Evolutionary conservation across 2,888 invertebrate genomes (phyloP).

Genomic region (Myopa tessellatipennis): DNA sequence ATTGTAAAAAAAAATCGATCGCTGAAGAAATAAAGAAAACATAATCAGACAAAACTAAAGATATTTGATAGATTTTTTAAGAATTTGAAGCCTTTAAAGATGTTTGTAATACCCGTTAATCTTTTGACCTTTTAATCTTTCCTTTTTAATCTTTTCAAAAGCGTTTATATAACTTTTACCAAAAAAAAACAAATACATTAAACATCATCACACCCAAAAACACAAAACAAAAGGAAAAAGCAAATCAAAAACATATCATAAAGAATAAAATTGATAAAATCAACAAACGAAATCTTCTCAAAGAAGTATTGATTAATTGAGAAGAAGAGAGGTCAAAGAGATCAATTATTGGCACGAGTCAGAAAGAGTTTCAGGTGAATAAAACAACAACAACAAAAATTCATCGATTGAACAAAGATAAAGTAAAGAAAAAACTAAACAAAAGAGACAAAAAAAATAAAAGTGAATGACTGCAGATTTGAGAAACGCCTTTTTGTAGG

Average conservation of each 20-base stretch:
- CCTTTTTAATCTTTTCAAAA: neutral
- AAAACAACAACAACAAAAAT: neutral
- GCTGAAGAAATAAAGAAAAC: too few species aligned
- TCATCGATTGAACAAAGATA: neutral
- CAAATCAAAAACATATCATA: neutral
- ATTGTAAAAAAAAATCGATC: neutral
- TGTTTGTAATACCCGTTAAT: neutral
- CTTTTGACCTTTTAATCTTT: neutral
- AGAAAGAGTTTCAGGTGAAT: neutral
- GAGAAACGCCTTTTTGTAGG: neutral
- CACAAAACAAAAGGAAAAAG: too few species aligned
- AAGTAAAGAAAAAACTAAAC: neutral
- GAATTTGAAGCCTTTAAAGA: neutral
- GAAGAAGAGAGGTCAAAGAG: neutral
- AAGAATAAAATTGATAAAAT: slow-evolving; percentile 18
- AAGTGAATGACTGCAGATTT: neutral
- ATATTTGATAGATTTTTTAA: neutral
- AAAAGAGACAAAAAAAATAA: neutral
- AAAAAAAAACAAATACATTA: neutral
- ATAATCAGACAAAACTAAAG: too few species aligned
- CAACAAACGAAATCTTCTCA: neutral
- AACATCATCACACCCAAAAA: slow-evolving; percentile 5
- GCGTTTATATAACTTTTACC: neutral
- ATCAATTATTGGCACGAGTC: slow-evolving; percentile 26
- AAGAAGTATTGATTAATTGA: slow-evolving; percentile 10